These are phyloP conservation scores for Malurus splendens DNA, from an alignment of 2,797 vertebrate genomes.

Conservation along the genomic window DNA sequence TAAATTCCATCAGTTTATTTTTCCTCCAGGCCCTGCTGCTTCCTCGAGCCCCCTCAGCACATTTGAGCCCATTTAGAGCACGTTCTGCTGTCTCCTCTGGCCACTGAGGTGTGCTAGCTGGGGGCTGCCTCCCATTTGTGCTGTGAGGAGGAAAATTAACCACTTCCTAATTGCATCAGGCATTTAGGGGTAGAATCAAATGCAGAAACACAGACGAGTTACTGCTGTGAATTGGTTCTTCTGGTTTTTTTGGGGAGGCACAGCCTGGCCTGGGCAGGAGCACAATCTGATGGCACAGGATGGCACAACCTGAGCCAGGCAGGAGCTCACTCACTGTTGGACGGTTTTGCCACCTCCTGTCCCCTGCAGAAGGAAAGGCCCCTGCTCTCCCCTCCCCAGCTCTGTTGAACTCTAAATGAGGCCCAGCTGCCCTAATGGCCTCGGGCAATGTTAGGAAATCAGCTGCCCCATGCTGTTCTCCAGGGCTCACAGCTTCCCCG, in stretches of 20 bases:
- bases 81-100: rapidly evolving
- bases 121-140: background rate
- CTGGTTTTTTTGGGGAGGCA: background rate
- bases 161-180: background rate
- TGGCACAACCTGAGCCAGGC: background rate
- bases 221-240: background rate
- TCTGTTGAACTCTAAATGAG: background rate
- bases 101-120: background rate
- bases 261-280: too few species aligned
- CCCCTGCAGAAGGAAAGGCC: background rate
- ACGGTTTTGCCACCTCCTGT: background rate
- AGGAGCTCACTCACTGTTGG: rapidly evolving
- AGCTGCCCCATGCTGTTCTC: background rate
- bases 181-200: background rate
- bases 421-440: constrained; percentile 28
- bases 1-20: background rate
- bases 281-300: too few species aligned
- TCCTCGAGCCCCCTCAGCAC: background rate
- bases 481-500: background rate
- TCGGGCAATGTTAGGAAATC: constrained; percentile 15
- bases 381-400: background rate
- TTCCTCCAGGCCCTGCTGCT: background rate
- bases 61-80: rapidly evolving
- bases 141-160: background rate
- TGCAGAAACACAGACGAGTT: background rate